A percentile compares a stretch with the other conserved stretches of the same genome.
phyloP scores from a whole-genome alignment of 2,113 vertebrate species.

The Aphyosemion australe region DNA sequence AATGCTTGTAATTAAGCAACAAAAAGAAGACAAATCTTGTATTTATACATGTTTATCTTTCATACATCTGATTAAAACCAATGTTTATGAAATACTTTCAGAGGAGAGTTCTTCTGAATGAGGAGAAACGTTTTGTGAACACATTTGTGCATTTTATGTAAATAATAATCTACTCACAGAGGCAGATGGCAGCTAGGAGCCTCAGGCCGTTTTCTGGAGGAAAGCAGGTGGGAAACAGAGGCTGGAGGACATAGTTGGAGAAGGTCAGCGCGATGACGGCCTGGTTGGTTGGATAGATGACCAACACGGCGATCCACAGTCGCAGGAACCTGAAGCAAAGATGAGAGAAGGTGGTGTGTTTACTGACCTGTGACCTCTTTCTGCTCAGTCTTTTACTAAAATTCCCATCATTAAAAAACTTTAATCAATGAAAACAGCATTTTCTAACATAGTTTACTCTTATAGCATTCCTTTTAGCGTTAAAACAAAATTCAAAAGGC shows the following conservation, averaged over 20 bases:
- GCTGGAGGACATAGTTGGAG: slow-evolving; percentile 93
- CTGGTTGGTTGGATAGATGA: slow-evolving; percentile 95
- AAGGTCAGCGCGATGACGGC: slow-evolving; percentile 93
- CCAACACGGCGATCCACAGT: slow-evolving; percentile 91
- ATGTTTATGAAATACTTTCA: background rate
- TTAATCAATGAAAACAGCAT: too few species aligned
- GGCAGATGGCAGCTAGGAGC: slow-evolving; percentile 87
- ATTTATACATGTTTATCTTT: background rate
- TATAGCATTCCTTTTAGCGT: too few species aligned
- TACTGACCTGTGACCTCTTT: background rate
- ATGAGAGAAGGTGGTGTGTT: background rate
- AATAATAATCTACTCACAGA: slow-evolving; percentile 81
- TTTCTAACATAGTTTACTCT: too few species aligned
- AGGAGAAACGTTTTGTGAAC: background rate
- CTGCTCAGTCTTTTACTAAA: background rate
- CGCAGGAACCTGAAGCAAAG: slow-evolving; percentile 83
- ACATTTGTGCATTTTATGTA: background rate
- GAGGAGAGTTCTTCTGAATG: background rate
- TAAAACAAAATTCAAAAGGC: too few species aligned
- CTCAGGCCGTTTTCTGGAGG: slow-evolving; percentile 87
- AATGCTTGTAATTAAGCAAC: background rate
- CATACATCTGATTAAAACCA: background rate
- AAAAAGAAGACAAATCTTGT: background rate
- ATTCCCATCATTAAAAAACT: too few species aligned
- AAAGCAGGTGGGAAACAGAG: slow-evolving; percentile 89